Conservation (phyloP, 2,888 invertebrate species). For the Ypsolopha sequella region DNA sequence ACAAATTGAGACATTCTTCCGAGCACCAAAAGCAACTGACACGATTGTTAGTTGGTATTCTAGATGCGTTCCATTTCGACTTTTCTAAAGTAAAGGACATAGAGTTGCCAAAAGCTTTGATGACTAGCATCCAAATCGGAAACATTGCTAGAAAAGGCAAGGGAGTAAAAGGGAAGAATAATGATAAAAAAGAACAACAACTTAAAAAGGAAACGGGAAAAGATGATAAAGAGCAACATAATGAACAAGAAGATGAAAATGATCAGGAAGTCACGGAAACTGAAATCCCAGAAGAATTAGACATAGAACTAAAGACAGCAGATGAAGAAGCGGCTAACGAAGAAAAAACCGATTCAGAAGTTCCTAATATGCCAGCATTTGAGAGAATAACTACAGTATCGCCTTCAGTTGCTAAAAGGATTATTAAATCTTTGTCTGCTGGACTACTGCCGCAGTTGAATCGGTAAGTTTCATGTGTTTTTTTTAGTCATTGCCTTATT, state of each 20-base stretch:
- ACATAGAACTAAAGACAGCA: conserved; percentile 39
- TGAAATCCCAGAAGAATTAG: conserved; percentile 28
- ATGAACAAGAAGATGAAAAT: conserved; percentile 9
- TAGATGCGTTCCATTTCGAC: conserved; percentile 95
- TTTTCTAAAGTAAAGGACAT: conserved; percentile 71
- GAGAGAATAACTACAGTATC: conserved; percentile 70
- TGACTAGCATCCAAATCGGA: conserved; percentile 25
- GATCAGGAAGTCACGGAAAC: conserved; percentile 13
- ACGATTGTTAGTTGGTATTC: conserved; percentile 79
- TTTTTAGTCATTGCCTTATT: too few species aligned
- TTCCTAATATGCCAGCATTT: conserved; percentile 38
- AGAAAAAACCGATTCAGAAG: conserved; percentile 28
- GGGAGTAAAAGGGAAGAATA: conserved; percentile 16
- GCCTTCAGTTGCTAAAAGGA: conserved; percentile 79
- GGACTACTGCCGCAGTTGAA: conserved; percentile 86
- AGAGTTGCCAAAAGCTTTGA: conserved; percentile 43
- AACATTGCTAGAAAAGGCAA: conserved; percentile 14
- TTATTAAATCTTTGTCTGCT: conserved; percentile 78
- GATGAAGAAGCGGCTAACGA: conserved; percentile 49
- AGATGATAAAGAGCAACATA: conserved; percentile 20
- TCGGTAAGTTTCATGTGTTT: conserved; percentile 41
- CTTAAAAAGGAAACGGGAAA: neutral
- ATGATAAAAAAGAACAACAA: conserved; percentile 10
- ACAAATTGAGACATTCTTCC: conserved; percentile 76
- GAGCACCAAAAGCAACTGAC: conserved; percentile 89